Evolutionary conservation across 2,797 vertebrate species (phyloP).

Genomic region (Triplophysa yarkandensis): DNA sequence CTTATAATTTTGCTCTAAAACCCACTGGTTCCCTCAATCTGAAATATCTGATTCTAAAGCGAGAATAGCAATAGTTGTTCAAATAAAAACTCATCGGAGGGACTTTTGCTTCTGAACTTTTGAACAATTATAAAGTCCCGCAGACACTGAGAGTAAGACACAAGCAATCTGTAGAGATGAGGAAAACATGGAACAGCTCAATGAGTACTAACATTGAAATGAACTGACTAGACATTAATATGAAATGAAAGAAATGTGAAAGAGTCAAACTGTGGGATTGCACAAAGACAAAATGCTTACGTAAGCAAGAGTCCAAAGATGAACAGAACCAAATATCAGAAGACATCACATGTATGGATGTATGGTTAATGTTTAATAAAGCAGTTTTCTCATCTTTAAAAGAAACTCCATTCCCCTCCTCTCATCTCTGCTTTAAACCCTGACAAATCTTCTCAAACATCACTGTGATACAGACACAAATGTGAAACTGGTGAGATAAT

Average conservation of each 20-base stretch:
- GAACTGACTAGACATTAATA: not conserved
- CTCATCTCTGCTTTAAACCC: conserved; percentile 20
- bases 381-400: conserved; percentile 54
- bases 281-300: not conserved
- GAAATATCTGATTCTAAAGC: too few species aligned
- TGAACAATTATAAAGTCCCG: not conserved
- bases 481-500: conserved; percentile 11
- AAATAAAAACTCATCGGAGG: too few species aligned
- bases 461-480: conserved; percentile 13
- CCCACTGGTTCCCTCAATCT: too few species aligned
- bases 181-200: not conserved
- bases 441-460: conserved; percentile 14
- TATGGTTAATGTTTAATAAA: conserved; percentile 73
- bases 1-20: too few species aligned
- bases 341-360: conserved; percentile 60
- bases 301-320: not conserved
- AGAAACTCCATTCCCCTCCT: conserved; percentile 7
- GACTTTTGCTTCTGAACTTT: too few species aligned
- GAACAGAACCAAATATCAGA: conserved; percentile 50
- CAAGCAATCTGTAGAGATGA: not conserved
- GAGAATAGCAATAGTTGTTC: too few species aligned
- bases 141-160: not conserved
- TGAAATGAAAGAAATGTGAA: not conserved
- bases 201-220: not conserved
- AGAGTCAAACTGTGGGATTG: not conserved